Percentiles rank a stretch among this genome's conserved stretches.
phyloP scores from a whole-genome alignment of 2,888 invertebrate genomes.

The Chrysina gloriosa region DNA sequence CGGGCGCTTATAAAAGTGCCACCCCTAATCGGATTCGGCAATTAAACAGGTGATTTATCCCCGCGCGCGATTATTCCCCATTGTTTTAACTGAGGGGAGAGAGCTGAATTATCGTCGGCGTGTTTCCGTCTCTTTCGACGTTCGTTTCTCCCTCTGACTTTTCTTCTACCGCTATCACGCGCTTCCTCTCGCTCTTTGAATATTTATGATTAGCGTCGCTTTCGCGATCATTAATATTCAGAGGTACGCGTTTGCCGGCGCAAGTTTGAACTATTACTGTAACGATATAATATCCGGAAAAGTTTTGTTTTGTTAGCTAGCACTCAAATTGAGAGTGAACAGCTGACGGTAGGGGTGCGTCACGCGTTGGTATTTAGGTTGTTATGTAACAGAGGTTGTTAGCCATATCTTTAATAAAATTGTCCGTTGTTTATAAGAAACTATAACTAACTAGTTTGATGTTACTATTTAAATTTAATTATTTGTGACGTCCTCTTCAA shows the following conservation, averaged over 20 bases:
- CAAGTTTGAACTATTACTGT: slow-evolving; percentile 11
- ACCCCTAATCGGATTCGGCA: slow-evolving; percentile 46
- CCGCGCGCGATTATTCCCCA: slow-evolving; percentile 32
- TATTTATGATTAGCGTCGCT: background rate
- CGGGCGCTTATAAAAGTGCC: slow-evolving; percentile 43
- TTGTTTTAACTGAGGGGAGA: slow-evolving; percentile 33
- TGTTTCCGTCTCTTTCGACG: background rate
- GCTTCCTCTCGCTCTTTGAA: background rate
- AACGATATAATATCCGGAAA: slow-evolving; percentile 5
- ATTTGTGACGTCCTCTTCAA: too few relatives aligned
- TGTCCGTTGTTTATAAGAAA: too few relatives aligned
- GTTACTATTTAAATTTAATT: too few relatives aligned
- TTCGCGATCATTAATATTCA: background rate
- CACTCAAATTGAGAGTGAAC: background rate
- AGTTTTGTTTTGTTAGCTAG: background rate
- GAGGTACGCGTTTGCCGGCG: background rate
- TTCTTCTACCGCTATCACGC: background rate
- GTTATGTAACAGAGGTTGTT: too few relatives aligned
- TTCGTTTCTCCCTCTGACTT: background rate
- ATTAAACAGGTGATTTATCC: slow-evolving; percentile 46
- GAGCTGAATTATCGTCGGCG: slow-evolving; percentile 22
- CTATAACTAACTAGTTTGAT: too few relatives aligned
- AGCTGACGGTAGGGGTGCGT: too few relatives aligned
- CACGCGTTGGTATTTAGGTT: too few relatives aligned
- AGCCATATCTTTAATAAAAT: too few relatives aligned